Base-by-base conservation (phyloP, 1,140 invertebrate genomes). In the Phortica variegata region DNA sequence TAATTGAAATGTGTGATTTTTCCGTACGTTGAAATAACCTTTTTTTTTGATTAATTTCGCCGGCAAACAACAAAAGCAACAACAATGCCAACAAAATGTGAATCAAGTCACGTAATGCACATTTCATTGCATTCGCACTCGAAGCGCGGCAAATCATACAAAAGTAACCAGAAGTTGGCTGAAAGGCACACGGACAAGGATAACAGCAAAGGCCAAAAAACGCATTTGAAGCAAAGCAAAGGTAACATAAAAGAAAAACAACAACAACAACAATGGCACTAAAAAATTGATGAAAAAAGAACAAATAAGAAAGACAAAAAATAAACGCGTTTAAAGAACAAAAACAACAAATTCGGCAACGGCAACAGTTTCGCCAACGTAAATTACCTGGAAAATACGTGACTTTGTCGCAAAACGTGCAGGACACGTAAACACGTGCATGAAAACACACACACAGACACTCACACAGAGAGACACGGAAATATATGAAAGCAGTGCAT, bases 321-420 rank as follows among this genome's bases (percentile, higher is more conserved):
- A 29, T 29, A 29, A 6, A 29, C 12, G 26, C 26, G 43, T 41
- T 3, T 4, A 43, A 38, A 37, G 51, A 45, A 61, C 50, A 21
- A 23, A 31, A 55, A 54, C 49, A 47, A 49, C 47, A 55, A 65
- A 62, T 62, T 65, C 62, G 56, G 49, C 59, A 52, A 52, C 46
- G 62, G 62, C 63, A 66, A 66, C 62, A 66, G 62, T 66, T 66
- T 62, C 62, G 56, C 54, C 60, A 66, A 66, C 63, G 63, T 66
- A 68, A 66, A 66, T 66, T 66, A 66, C 63, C 63, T 66, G 63
- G 63, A 66, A 66, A 66, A 66, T 68, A 66, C 63, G 63, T 66
- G 63, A 66, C 63, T 66, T 68, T 60, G 53, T 40, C 63, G 60
- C 60, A 60, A 23, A 52, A 63, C 63, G 63, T 66, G 63, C 23